Percentiles rank a stretch among this genome's conserved stretches.
Evolutionary conservation across 2,888 invertebrate genomes (phyloP).

Genomic region (Minunthozetes semirufus): DNA sequence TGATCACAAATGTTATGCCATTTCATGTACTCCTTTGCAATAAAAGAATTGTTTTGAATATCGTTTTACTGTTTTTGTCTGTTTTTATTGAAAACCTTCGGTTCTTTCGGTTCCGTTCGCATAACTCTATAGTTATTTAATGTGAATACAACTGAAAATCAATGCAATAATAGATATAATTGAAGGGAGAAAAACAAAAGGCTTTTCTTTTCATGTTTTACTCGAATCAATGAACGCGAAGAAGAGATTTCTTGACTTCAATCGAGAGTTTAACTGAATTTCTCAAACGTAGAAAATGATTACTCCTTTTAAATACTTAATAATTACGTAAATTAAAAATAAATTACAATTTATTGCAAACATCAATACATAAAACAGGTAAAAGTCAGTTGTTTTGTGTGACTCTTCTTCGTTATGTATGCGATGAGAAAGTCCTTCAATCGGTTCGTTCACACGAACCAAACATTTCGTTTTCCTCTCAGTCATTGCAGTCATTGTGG

Average conservation of each 20-base stretch:
- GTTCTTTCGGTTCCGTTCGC: too few species aligned
- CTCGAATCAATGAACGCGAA: neutral
- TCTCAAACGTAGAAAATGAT: conserved; percentile 1
- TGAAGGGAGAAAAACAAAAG: neutral
- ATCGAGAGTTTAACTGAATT: neutral
- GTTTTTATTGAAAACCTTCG: too few species aligned
- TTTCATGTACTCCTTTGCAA: too few species aligned
- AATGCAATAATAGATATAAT: conserved; percentile 2
- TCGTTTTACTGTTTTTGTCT: too few species aligned
- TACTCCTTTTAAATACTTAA: neutral
- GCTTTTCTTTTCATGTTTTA: neutral
- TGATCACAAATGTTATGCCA: too few species aligned
- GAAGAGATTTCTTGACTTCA: neutral
- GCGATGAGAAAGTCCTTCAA: conserved; percentile 27
- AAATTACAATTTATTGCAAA: conserved; percentile 14
- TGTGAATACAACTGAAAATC: neutral
- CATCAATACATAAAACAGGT: neutral
- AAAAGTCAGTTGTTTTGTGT: neutral
- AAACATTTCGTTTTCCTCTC: neutral
- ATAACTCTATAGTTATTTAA: neutral
- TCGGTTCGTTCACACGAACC: conserved; percentile 24
- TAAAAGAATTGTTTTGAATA: too few species aligned
- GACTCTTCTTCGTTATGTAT: neutral
- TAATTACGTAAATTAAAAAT: conserved; percentile 14
- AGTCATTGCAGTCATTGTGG: neutral